Conservation (phyloP, 1,140 invertebrate genomes). For the Rhynchophorus ferrugineus region DNA sequence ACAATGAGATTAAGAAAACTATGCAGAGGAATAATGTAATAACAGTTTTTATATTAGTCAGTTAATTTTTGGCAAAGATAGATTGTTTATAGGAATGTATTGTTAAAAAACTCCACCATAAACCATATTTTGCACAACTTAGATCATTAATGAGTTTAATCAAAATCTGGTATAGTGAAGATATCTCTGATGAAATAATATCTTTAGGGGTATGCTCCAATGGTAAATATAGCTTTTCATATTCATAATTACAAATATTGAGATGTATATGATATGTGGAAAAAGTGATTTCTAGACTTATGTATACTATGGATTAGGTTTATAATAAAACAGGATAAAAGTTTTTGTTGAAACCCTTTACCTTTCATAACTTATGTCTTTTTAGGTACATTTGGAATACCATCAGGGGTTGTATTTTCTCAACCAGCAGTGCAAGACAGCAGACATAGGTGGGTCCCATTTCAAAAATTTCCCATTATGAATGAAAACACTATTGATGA, state of each 20-base stretch:
- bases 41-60: too few relatives aligned
- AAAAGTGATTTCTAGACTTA: too few relatives aligned
- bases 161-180: conserved; percentile 42
- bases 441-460: conserved; percentile 41
- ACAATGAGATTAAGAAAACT: conserved; percentile 38
- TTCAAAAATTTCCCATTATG: conserved; percentile 35
- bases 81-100: conserved; percentile 20
- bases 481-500: conserved; percentile 12
- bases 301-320: too few relatives aligned
- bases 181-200: conserved; percentile 36
- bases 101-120: conserved; percentile 18
- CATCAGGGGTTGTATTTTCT: conserved; percentile 43
- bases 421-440: conserved; percentile 40
- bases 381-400: conserved; percentile 44
- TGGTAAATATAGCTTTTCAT: conserved; percentile 32
- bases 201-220: conserved; percentile 43
- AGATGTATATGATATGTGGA: too few relatives aligned
- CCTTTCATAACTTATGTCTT: conserved; percentile 2
- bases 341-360: too few relatives aligned
- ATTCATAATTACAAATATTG: too few relatives aligned
- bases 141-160: conserved; percentile 39
- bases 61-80: too few relatives aligned
- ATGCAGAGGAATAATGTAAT: too few relatives aligned
- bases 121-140: conserved; percentile 38
- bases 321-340: too few relatives aligned